These are phyloP conservation scores for Pogonocichla stellata DNA, from an alignment of 2,113 vertebrate species.

Conservation along the genomic window DNA sequence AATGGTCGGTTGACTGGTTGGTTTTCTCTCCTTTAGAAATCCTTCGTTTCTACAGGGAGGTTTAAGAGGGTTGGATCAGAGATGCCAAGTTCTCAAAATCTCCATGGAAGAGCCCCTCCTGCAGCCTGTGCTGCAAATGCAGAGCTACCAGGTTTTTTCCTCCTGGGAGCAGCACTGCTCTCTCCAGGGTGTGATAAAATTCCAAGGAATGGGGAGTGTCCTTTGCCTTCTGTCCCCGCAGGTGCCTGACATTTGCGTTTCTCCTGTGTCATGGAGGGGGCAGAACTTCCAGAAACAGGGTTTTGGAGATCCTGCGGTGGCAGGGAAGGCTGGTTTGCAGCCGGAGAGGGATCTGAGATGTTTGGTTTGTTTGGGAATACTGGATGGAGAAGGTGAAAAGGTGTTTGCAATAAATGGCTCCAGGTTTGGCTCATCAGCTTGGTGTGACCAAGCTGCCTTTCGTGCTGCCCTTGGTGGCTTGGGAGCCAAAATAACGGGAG, in stretches of 20 bases:
- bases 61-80: background rate
- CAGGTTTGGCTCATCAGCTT: background rate
- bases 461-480: rapidly evolving
- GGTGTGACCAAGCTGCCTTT: background rate
- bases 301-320: background rate
- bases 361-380: background rate
- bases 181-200: background rate
- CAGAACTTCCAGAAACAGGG: background rate
- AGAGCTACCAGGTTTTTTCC: background rate
- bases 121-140: rapidly evolving
- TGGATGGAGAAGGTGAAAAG: background rate
- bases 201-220: background rate
- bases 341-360: background rate
- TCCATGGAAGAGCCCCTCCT: background rate
- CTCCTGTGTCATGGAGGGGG: background rate
- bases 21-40: background rate
- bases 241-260: background rate
- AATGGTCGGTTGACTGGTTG: background rate
- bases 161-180: background rate
- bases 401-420: background rate
- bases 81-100: background rate
- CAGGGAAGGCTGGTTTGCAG: background rate
- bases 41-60: background rate
- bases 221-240: background rate
- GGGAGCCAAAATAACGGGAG: background rate